A percentile compares a stretch with the other conserved stretches of the same genome.
Conservation (phyloP, 2,888 invertebrate genomes). For the Teleogryllus oceanicus region DNA sequence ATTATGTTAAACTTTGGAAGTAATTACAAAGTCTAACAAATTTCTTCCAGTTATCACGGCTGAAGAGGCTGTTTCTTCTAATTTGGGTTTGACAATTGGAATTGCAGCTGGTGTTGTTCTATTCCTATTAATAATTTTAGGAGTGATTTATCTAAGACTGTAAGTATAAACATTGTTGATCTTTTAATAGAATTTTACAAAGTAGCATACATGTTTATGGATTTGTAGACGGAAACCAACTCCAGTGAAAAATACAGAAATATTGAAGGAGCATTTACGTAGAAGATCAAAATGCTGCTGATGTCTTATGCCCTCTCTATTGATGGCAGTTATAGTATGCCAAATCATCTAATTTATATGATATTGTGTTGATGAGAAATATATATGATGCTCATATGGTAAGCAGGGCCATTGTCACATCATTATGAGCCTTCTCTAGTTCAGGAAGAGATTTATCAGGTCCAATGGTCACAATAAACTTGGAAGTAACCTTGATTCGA, state of each 20-base stretch:
- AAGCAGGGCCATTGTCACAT: slow-evolving; percentile 55
- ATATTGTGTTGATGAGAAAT: slow-evolving; percentile 61
- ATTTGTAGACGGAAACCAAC: slow-evolving; percentile 68
- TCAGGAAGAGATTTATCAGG: slow-evolving; percentile 52
- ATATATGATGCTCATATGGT: slow-evolving; percentile 75
- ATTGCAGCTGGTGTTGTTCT: slow-evolving; percentile 79
- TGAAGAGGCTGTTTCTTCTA: slow-evolving; percentile 68
- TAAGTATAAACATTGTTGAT: slow-evolving; percentile 52
- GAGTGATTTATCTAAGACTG: slow-evolving; percentile 77
- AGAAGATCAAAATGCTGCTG: slow-evolving; percentile 81
- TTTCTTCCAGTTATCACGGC: slow-evolving; percentile 53
- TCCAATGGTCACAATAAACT: slow-evolving; percentile 71
- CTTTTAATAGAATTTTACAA: neutral
- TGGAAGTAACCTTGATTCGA: slow-evolving; percentile 80
- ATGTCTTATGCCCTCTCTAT: slow-evolving; percentile 82
- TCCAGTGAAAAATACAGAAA: slow-evolving; percentile 87
- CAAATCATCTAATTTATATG: slow-evolving; percentile 53
- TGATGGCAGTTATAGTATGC: slow-evolving; percentile 55
- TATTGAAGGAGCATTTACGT: slow-evolving; percentile 74
- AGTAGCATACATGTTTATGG: neutral
- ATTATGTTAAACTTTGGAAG: too few species aligned
- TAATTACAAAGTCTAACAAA: neutral
- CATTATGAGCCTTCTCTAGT: slow-evolving; percentile 68
- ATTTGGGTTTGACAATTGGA: slow-evolving; percentile 75
- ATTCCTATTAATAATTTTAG: slow-evolving; percentile 72